Evolutionary conservation across 2,797 vertebrate species (phyloP), one percentile per base, ranked within the genome.

Genomic region (Australoheros facetus): DNA sequence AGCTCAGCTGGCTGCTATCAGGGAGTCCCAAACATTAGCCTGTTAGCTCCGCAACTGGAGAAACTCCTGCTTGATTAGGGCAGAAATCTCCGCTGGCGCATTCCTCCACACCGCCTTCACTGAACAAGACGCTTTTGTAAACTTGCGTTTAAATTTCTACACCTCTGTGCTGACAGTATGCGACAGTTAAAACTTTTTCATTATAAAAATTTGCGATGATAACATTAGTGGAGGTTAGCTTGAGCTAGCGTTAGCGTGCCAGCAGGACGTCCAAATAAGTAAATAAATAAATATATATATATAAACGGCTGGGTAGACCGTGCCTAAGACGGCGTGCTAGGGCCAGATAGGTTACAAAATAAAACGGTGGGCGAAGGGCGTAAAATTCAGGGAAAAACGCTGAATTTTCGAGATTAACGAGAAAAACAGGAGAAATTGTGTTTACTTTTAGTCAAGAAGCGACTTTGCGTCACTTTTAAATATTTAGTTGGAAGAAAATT

Each of bases 121-220:
- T 7, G 13, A 9, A 30, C 1, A 56, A 62, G 17, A 3, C 1
- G 16, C 7, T 7, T 51, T 7, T 23, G 3, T 2, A 14, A 13
- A 62, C 53, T 76, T 26, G 4, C 6, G 2, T 17, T 34, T 21
- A 5, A 26, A 51, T 54, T 55, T 51, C 8, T 12, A 7, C 9
- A 7, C 10, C 12, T 9, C 5, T 1, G 14, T n/a, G 8, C 53
- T 48, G 9, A 60, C 53, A 72, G 71, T 51, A 2, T 51, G 71
- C n/a, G 28, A 69, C 82, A 58, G 51, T 9, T 77, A 56, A 86
- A 93, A 91, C 90, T 92, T 93, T 91, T 88, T 85, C 62, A 83
- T 85, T 75, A 70, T 82, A 88, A 66, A 86, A 58, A 87, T 85
- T 42, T 88, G 73, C 70, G 58, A 3, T 73, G 78, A 77, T 84